Conservation (phyloP, 1,140 invertebrate genomes). For the Cydia strobilella region DNA sequence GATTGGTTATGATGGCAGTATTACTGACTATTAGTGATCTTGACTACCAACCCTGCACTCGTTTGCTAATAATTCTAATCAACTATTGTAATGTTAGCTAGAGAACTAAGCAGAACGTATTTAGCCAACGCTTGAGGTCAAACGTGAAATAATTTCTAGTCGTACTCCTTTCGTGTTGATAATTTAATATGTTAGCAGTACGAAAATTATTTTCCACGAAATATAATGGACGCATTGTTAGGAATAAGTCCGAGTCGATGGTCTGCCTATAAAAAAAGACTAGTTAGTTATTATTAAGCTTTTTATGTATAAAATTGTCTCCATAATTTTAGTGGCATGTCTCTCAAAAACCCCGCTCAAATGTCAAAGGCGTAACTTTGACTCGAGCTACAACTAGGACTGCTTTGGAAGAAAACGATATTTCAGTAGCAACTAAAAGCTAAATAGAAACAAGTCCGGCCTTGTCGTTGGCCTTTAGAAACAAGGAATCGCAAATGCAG, state of each 20-base stretch:
- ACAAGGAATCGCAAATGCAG: slow-evolving; percentile 27
- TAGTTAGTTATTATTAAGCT: slow-evolving; percentile 77
- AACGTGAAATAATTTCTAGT: slow-evolving; percentile 69
- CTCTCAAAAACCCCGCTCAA: slow-evolving; percentile 52
- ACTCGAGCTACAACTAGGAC: slow-evolving; percentile 13
- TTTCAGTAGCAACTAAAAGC: background rate
- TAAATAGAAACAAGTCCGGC: slow-evolving; percentile 46
- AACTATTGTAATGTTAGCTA: slow-evolving; percentile 33
- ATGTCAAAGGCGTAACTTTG: slow-evolving; percentile 12
- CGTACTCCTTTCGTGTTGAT: slow-evolving; percentile 77
- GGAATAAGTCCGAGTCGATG: slow-evolving; percentile 54
- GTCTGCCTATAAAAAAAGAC: slow-evolving; percentile 72
- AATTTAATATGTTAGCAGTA: slow-evolving; percentile 76
- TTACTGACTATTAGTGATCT: slow-evolving; percentile 2
- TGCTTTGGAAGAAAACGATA: slow-evolving; percentile 26
- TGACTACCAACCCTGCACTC: slow-evolving; percentile 4
- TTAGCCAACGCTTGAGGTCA: slow-evolving; percentile 37
- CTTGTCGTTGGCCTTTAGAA: slow-evolving; percentile 51
- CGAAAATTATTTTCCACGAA: slow-evolving; percentile 68
- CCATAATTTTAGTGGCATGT: slow-evolving; percentile 65
- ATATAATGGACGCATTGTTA: slow-evolving; percentile 38
- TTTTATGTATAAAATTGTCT: slow-evolving; percentile 67
- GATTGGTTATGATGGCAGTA: slow-evolving; percentile 8
- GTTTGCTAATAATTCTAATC: slow-evolving; percentile 35
- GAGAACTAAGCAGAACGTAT: slow-evolving; percentile 36